Evolutionary conservation across 2,113 vertebrate genomes (phyloP).

Genomic region (Narcine bancroftii): DNA sequence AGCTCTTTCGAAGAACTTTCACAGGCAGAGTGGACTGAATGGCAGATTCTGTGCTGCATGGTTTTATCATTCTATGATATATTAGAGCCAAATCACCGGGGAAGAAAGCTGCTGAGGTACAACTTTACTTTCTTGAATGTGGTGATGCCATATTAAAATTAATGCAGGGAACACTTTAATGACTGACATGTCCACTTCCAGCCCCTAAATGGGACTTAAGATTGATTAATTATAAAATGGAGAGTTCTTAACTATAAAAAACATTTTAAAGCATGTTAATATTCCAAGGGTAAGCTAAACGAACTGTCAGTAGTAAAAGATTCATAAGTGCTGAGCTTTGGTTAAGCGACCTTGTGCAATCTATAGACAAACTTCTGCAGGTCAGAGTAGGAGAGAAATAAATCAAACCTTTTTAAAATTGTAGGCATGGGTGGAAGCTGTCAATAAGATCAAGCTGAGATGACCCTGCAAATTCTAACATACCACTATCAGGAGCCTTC

Average conservation of each 20-base stretch:
- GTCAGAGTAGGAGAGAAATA: background rate
- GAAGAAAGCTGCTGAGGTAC: background rate
- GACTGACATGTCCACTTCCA: background rate
- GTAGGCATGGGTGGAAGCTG: constrained; percentile 41
- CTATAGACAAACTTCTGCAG: background rate
- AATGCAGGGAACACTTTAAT: constrained; percentile 24
- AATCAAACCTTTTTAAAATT: constrained; percentile 45
- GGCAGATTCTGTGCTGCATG: background rate
- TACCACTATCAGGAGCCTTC: constrained; percentile 35
- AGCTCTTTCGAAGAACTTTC: background rate
- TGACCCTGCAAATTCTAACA: constrained; percentile 44
- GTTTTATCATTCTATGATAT: background rate
- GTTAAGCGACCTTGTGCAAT: constrained; percentile 45
- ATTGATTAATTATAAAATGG: constrained; percentile 35
- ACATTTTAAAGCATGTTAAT: constrained; percentile 33
- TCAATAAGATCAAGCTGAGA: constrained; percentile 43
- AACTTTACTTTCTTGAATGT: background rate
- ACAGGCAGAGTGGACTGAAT: background rate
- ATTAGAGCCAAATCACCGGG: background rate
- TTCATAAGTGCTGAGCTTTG: constrained; percentile 45
- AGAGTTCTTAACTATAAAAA: constrained; percentile 33
- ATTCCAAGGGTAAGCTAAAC: constrained; percentile 32
- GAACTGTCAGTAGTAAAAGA: constrained; percentile 39
- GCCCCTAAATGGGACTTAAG: constrained; percentile 33
- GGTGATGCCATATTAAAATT: background rate